These are phyloP conservation scores for Motacilla alba DNA, from an alignment of 2,113 vertebrate genomes.

Conservation along the genomic window DNA sequence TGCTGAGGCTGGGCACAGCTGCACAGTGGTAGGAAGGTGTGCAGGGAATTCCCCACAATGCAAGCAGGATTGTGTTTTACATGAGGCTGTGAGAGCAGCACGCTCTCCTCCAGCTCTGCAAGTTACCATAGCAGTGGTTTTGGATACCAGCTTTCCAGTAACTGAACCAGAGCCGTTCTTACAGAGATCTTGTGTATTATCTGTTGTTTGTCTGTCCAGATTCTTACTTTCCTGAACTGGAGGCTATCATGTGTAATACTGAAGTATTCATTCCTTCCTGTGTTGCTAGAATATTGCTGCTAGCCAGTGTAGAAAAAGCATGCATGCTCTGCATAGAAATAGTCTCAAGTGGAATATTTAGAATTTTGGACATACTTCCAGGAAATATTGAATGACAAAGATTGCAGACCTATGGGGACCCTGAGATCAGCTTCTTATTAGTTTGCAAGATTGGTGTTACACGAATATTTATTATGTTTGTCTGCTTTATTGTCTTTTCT, in stretches of 20 bases:
- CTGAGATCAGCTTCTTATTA: neutral
- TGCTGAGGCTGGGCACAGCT: neutral
- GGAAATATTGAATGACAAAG: neutral
- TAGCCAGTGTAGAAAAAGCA: neutral
- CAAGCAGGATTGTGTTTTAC: neutral
- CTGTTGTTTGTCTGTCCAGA: neutral
- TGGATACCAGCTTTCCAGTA: neutral
- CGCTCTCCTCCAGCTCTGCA: neutral
- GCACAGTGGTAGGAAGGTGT: neutral
- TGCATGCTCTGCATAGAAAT: neutral
- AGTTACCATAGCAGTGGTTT: constrained; percentile 1
- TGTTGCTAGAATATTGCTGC: neutral
- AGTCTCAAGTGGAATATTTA: neutral
- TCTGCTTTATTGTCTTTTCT: neutral
- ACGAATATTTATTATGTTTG: neutral
- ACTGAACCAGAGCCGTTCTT: neutral
- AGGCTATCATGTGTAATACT: neutral
- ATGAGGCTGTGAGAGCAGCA: neutral
- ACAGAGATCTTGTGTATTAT: neutral
- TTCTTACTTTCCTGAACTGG: neutral
- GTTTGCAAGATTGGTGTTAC: neutral
- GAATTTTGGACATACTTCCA: neutral
- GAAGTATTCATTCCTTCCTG: neutral
- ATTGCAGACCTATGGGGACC: neutral
- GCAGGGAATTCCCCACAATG: neutral